Evolutionary conservation across 2,797 vertebrate species (phyloP), one percentile per base, ranked within the genome.

Genomic region (Molossus alvarezi): DNA sequence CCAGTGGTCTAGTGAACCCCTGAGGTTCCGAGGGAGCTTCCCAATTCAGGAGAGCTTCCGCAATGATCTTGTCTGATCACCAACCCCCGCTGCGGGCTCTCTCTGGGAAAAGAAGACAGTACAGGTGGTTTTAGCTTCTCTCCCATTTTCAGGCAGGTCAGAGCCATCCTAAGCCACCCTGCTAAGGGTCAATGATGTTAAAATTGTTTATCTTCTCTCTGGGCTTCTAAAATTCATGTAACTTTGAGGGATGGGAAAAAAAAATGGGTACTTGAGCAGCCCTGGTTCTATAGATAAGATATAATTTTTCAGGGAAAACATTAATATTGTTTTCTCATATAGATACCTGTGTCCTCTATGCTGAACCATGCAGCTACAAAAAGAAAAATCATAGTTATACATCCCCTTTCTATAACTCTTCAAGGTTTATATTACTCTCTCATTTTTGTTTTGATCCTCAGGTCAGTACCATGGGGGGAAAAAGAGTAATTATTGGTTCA

Each of bases 301-400:
- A 69, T 41, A 81, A 51, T 45, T 53, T 91, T 2, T 17, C 29
- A 71, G 23, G n/a, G 21, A 73, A 71, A 64, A 75, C 13, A 64
- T 81, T 72, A 48, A 58, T 72, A 95, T 83, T 73, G 23, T 60
- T 55, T 90, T 80, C 55, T 77, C 86, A 10, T 37, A 14, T 48
- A n/a, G 18, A 23, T 25, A 37, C 14, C 27, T 57, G 58, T 65
- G 11, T 21, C 58, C 4, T 67, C 51, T 20, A 1, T 6, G 6
- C 33, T 21, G 5, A 90, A 13, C 17, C 73, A 48, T 55, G 48
- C 27, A 80, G 20, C 33, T 51, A 6, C 4, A 69, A 69, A 37
- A 1, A 53, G 51, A 29, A 48, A 67, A 77, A 33, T 41, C 2
- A 41, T 11, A 23, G 41, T 53, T 65, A 13, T 3, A 33, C 90